Base-by-base conservation (phyloP, 1,140 invertebrate species). In the Drosophila virilis region DNA sequence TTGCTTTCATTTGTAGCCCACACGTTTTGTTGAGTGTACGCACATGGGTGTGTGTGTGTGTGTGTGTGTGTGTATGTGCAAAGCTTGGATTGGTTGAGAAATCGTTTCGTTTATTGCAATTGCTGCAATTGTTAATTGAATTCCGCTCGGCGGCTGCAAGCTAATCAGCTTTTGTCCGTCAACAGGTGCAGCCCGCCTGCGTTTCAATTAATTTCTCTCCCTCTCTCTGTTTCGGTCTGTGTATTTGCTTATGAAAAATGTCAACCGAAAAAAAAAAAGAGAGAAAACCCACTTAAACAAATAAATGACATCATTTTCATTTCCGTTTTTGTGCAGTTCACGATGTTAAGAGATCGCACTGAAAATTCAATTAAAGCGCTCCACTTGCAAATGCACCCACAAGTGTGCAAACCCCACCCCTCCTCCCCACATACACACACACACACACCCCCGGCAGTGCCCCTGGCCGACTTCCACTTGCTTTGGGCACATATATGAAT, bases 41-140 rank as follows among this genome's bases (percentile, higher is more conserved):
- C 42, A 10, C 8, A 28, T 33, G 28, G 1, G n/a, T 4, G 3
- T 60, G 35, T 65, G 17, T 17, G 17, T 17, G 17, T 17, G 1
- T 17, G 17, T 17, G 17, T 17, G n/a, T n/a, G n/a, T n/a, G n/a
- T n/a, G n/a, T n/a, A n/a, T n/a, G n/a, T n/a, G n/a, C n/a, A 40
- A 17, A 17, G 8, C 51, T 35, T 38, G 28, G 37, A 22, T 15
- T 15, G 45, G 8, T 17, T 51, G 46, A 33, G 17, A 40, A 45
- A 45, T 32, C 46, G 33, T 45, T 66, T 59, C 32, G 54, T 51
- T 59, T 59, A 66, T 33, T 33, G 55, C 64, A 59, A 81, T 82
- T 78, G 82, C 77, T 40, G 28, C 64, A 71, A 59, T 67, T 65
- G 58, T 83, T 68, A 86, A 89, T 86, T 83, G 76, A 80, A 89